These are phyloP conservation scores for Madoqua kirkii DNA, from an alignment of 2,113 vertebrate genomes.

Conservation along the genomic window DNA sequence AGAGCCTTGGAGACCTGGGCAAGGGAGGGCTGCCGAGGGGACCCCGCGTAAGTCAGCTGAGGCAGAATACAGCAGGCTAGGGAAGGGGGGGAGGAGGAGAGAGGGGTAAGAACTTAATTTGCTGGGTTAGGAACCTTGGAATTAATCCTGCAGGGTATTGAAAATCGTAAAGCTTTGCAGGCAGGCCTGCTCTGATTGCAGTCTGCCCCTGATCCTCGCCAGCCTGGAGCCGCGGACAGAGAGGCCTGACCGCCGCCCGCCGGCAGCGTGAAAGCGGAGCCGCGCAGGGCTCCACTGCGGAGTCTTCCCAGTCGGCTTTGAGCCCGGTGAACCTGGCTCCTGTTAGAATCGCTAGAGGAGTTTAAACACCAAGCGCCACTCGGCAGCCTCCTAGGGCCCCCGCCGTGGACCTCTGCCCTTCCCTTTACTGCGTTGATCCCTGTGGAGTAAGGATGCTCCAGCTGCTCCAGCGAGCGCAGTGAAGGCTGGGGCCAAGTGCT, in stretches of 20 bases:
- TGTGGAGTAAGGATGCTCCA: fast-evolving
- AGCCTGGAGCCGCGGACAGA: fast-evolving
- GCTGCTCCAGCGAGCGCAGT: background rate
- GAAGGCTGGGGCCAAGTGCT: background rate
- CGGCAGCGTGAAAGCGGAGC: fast-evolving
- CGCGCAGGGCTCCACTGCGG: background rate
- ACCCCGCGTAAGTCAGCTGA: background rate
- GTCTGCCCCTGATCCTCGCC: background rate
- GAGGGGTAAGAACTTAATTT: background rate
- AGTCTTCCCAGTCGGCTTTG: background rate
- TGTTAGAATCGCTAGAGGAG: background rate
- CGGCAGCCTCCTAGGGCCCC: background rate
- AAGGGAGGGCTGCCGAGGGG: background rate
- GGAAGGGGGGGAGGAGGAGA: background rate
- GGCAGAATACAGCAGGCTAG: too few relatives aligned
- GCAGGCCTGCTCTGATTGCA: background rate
- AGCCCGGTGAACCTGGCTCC: background rate
- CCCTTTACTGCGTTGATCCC: background rate
- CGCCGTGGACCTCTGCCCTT: fast-evolving
- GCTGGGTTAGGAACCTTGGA: background rate
- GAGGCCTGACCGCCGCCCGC: fast-evolving
- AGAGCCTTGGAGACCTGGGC: background rate
- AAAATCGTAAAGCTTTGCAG: background rate
- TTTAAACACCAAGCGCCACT: background rate
- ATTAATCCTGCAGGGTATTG: background rate